Base-by-base conservation (phyloP, 1,140 invertebrate species). In the Heliconius congener region DNA sequence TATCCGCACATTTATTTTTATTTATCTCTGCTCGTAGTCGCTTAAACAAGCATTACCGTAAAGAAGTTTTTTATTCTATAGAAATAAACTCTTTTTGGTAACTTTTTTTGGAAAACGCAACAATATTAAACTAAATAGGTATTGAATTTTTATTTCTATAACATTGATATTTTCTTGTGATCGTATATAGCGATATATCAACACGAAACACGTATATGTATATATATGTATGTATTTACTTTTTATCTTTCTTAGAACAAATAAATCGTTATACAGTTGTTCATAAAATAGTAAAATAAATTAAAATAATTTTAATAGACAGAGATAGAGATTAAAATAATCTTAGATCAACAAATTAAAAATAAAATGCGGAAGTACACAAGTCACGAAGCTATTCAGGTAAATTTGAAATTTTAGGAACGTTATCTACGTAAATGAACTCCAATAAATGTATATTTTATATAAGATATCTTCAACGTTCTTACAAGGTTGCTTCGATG, bases 1-100 rank as follows among this genome's bases (percentile, higher is more conserved):
- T 90, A 89, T 91, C 84, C 60, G 83, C 81, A 81, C 87, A 88
- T 85, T 90, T 89, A 89, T 87, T 91, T 90, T 87, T 90, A 90
- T 91, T 91, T 91, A 86, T 86, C 83, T 86, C 79, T 76, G 79
- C 85, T 27, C 80, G 83, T 87, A 86, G 85, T 81, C 27, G 66
- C 52, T 73, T 66, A 46, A 76, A 46, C 57, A 60, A 70, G 74
- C 52, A 23, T 46, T 66, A 76, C 30, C 60, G 60, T 66, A 30
- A 66, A 66, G 71, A 42, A 71, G 13, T 9, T 8, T 72, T 72
- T 72, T 39, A 72, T 72, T 72, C 1, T 72, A 5, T 72, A 72
- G 34, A 18, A 52, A 52, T 52, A 19, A 52, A 52, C 16, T 52
- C 50, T 52, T 8, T 23, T 23, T 23, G 1, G 50, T 16, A 46